Conservation (phyloP, 2,113 vertebrate species). For the Balaeniceps rex region DNA sequence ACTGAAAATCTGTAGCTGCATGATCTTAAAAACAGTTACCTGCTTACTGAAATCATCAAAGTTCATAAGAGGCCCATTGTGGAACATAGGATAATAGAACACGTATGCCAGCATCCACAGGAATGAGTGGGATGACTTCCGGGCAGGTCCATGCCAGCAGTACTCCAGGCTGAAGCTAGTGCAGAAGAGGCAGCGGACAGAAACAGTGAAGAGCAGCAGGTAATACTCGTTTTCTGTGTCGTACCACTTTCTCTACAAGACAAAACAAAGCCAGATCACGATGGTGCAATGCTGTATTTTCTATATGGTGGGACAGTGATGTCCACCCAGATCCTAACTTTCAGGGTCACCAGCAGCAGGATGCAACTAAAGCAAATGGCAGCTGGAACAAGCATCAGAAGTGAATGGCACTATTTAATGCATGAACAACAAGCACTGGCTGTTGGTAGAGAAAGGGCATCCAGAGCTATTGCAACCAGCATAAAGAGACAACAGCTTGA, state of each 20-base stretch:
- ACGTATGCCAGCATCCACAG: conserved; percentile 85
- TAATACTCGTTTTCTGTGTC: conserved; percentile 85
- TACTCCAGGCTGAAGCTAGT: conserved; percentile 92
- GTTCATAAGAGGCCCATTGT: conserved; percentile 90
- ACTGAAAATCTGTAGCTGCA: neutral
- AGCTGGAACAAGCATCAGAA: neutral
- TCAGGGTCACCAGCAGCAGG: neutral
- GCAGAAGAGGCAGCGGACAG: conserved; percentile 88
- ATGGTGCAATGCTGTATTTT: neutral
- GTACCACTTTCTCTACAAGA: conserved; percentile 88
- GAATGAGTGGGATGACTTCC: conserved; percentile 66
- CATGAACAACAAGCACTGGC: neutral
- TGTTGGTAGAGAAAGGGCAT: neutral
- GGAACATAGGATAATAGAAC: conserved; percentile 95
- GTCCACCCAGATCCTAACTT: neutral
- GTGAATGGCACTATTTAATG: neutral
- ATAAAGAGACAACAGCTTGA: neutral
- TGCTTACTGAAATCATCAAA: conserved; percentile 85
- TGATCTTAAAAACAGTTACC: conserved; percentile 67
- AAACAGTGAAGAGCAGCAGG: conserved; percentile 89
- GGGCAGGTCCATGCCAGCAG: conserved; percentile 73
- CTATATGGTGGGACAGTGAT: neutral
- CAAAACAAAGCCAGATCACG: neutral
- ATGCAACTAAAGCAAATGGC: neutral
- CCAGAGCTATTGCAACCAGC: neutral